phyloP scores from a whole-genome alignment of 2,113 vertebrate genomes.

The Macquaria australasica region DNA sequence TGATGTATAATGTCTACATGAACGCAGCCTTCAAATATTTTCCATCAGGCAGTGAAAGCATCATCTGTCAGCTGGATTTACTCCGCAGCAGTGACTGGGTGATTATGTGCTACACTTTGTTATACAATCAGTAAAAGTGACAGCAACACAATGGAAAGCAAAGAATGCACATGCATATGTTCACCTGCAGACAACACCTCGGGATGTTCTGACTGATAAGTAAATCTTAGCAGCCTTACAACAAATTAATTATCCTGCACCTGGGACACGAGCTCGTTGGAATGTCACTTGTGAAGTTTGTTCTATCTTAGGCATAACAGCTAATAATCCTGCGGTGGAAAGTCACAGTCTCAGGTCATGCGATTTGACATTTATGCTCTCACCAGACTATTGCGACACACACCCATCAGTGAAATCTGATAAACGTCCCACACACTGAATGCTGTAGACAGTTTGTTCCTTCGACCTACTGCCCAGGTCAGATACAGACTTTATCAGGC shows the following conservation, averaged over 20 bases:
- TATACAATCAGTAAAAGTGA: background rate
- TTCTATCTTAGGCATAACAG: background rate
- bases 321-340: background rate
- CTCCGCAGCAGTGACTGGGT: background rate
- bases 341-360: background rate
- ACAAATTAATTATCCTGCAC: background rate
- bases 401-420: conserved; percentile 39
- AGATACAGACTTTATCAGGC: background rate
- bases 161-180: background rate
- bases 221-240: background rate
- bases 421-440: background rate
- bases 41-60: background rate
- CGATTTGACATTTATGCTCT: background rate
- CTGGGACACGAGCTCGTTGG: background rate
- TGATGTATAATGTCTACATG: background rate
- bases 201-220: background rate
- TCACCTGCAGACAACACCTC: background rate
- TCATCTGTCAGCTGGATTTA: background rate
- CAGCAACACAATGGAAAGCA: background rate
- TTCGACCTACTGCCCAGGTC: background rate
- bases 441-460: background rate
- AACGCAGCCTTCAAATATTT: background rate
- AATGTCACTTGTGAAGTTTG: background rate
- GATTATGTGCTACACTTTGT: background rate
- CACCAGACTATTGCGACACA: background rate